Base-by-base conservation (phyloP, 2,113 vertebrate species). In the Dipodomys ordii region DNA sequence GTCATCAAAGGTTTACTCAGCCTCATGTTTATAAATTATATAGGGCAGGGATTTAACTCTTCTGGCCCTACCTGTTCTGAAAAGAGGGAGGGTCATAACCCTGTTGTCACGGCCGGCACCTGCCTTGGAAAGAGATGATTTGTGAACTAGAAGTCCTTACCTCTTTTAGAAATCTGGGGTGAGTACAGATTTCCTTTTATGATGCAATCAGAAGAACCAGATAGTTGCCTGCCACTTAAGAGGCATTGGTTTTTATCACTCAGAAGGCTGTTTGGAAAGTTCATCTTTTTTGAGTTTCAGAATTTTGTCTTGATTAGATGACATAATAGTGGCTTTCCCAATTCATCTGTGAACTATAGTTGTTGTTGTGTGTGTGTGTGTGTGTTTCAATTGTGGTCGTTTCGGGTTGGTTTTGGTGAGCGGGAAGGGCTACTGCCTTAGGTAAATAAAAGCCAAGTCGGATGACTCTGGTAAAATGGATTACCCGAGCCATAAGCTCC, bases 11-110 rank as follows among this genome's bases (percentile, higher is more conserved):
- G 53, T 97, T 96, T 97, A 95, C 96, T 98, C 95, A 82, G 95
- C 72, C 93, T 97, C 94, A 96, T 91, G 96, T 98, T 97, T 97
- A 98, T 97, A 97, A 97, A 97, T 97, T 94, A 97, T 65, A 96
- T 71, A 93, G 95, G 96, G 94, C 94, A 97, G 94, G 87, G 92
- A 97, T 92, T 97, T 97, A 96, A 95, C 81, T 96, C 93, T 95
- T 96, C 96, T 90, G 87, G 97, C 97, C 95, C 87, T 92, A 97
- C 97, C 97, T 96, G 98, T 96, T 97, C 93, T 73, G 95, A 85
- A 94, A 81, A 91, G 86, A 94, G 92, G 95, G 96, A 98, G 93
- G 97, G 96, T 96, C 95, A 95, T 93, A 97, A 96, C 95, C 96
- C 83, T 94, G 72, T 79, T 93, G 96, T 95, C 95, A 90, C 76